Percentiles rank a stretch among this genome's conserved stretches.
Conservation (phyloP, 1,140 invertebrate species). For the Drosophila varians region DNA sequence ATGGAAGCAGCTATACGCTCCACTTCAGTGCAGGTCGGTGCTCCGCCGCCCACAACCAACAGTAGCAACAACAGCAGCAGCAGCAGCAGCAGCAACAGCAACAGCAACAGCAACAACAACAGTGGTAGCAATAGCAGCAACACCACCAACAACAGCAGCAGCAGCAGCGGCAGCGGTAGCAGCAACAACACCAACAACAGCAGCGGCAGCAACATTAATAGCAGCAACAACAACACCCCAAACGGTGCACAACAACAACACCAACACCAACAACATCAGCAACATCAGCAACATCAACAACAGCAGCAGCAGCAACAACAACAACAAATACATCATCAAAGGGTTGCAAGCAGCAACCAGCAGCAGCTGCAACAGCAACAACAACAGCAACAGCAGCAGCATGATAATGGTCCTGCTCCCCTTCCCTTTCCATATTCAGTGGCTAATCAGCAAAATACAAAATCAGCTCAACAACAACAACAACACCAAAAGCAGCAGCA, state of each 20-base stretch:
- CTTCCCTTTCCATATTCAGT: conserved; percentile 71
- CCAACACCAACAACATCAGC: conserved; percentile 43
- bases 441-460: conserved; percentile 58
- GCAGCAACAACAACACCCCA: conserved; percentile 49
- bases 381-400: conserved; percentile 58
- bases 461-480: conserved; percentile 36
- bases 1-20: conserved; percentile 84
- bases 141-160: conserved; percentile 35
- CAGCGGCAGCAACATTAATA: conserved; percentile 19
- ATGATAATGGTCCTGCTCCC: conserved; percentile 82
- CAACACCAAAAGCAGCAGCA: conserved; percentile 49
- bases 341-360: conserved; percentile 23
- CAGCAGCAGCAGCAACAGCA: conserved; percentile 38
- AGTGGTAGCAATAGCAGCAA: conserved; percentile 41
- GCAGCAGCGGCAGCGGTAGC: conserved; percentile 31
- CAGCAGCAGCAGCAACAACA: conserved; percentile 44
- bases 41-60: conserved; percentile 80
- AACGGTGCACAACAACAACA: conserved; percentile 69
- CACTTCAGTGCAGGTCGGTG: conserved; percentile 84
- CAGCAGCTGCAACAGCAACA: conserved; percentile 50
- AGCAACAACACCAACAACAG: background rate
- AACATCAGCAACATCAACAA: conserved; percentile 56
- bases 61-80: conserved; percentile 66
- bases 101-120: conserved; percentile 50
- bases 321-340: conserved; percentile 51